Evolutionary conservation across 2,797 vertebrate species (phyloP), one percentile per base, ranked within the genome.

Genomic region (Tenualosa thibaudeaui): DNA sequence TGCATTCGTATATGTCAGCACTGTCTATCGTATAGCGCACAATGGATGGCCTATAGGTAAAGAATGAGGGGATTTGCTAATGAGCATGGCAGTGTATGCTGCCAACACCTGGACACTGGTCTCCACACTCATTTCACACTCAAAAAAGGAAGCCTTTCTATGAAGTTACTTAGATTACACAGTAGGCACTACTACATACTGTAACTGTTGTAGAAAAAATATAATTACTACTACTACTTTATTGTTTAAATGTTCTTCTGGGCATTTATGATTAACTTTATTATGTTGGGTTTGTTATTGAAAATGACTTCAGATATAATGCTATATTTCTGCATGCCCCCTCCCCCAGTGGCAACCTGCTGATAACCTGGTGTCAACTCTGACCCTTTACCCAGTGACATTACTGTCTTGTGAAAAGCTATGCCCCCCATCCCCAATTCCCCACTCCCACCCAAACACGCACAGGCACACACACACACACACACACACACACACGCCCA

Each of bases 1-100:
- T 92, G 91, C 90, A 91, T 93, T 94, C 91, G 89, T 93, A 87
- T 90, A 93, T 88, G 94, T 95, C 94, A 95, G 95, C 94, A 94
- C 88, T 91, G 93, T 86, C 88, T 89, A 89, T 89, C 92, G 85
- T 93, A 90, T 90, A 91, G 91, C n/a, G 86, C 88, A 93, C 94
- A 95, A 94, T 91, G 90, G 88, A 71, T 60, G 13, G 86, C 54
- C 92, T 92, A 91, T 91, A 92, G 88, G 86, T 90, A 89, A 85
- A 92, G 91, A 94, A 93, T 92, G 90, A 90, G 84, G 89, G 92
- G 92, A 92, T 93, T 94, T 94, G 88, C 86, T 88, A 43, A 43
- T 15, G 17, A 78, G 15, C 40, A 40, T 56, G 1, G 81, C 53
- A 40, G 51, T 56, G 50, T 56, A 58, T 10, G 51, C 53, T 54